Evolutionary conservation across 30 jellyfish, hydroid and myxozoan genomes (phyloP), one percentile per base, ranked within the genome.

Genomic region (Sanderia malayensis): DNA sequence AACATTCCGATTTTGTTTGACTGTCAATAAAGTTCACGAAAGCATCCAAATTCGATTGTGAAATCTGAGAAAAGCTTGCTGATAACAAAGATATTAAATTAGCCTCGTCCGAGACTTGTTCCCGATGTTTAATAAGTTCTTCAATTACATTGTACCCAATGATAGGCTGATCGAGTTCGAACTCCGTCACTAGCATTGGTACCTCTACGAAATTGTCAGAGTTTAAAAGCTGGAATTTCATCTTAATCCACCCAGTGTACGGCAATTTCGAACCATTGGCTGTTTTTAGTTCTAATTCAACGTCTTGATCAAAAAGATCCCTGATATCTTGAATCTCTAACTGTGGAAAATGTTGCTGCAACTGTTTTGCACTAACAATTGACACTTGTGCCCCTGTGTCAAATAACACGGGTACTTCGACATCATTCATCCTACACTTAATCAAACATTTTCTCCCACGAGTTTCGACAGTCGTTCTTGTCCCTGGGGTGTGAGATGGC

Each of bases 351-450:
- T 33, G 26, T 23, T 57, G 32, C 58, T 25, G 31, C 30, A 72
- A 46, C 62, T 52, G 23, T 22, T 30, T 57, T 24, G 49, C 31
- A 37, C 84, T 52, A 11, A 72, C 21, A 46, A 72, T 72, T 15
- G 84, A 72, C 9, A 72, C 84, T 55, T 72, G 84, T 6, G 84
- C 84, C 32, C 84, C 84, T 1, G 84, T 72, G 73, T 72, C 84
- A 17, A 72, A 34, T 27, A 72, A 37, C 6, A 37, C 52, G 6
- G 52, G 29, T 19, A 41, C 64, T 24, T 61, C 45, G 15, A 61
- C 73, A 1, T 15, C 21, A 17, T 23, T 61, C 52, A 61, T 10
- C 13, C 59, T 65, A 13, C 77, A 63, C 26, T 26, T 63, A 19
- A 63, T 28, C 26, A 31, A 18, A 25, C 73, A 49, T 49, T 49